Base-by-base conservation (phyloP, 2,888 invertebrate species). In the Diaperis boleti region DNA sequence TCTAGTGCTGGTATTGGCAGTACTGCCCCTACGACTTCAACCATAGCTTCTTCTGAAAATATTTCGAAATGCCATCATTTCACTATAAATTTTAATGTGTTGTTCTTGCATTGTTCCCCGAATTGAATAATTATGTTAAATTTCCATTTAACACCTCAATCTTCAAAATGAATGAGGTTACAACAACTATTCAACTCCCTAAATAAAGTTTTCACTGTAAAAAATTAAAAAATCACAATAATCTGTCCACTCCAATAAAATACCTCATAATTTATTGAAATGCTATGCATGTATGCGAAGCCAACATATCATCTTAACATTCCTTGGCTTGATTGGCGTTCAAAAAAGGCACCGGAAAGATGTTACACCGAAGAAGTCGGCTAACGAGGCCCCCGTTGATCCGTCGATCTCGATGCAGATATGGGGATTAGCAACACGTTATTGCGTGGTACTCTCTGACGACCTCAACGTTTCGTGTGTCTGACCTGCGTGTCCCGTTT, bases 381-480 rank as follows among this genome's bases (percentile, higher is more conserved):
- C 74, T 76, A 78, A 77, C 76, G 74, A 76, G 75, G 68, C 67
- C 72, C 73, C 75, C 69, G 74, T 68, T 65, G 72, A 73, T 65
- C 69, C 66, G 70, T 71, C 72, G 75, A 74, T 74, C 69, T 68
- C 64, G 64, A 66, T 66, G 65, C 67, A 70, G 74, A 76, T 76
- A 76, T 62, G 67, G 57, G 71, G 72, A 72, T 75, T 74, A 74
- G 72, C 72, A 69, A 69, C 72, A 72, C 70, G 69, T 72, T 65
- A 72, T 70, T 72, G 72, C 70, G 69, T 70, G 72, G 69, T 67
- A 7, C 18, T 52, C 55, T 54, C 17, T 8, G 55, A 55, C 64
- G 59, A 47, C 54, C 56, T 49, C 61, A 55, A 49, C 39, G 29
- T 62, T 49, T 62, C 62, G 49, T 49, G 47, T 62, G 63, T 52